These are phyloP conservation scores for Pyrocoelia pectoralis DNA, from an alignment of 2,888 invertebrate genomes.

Conservation along the genomic window DNA sequence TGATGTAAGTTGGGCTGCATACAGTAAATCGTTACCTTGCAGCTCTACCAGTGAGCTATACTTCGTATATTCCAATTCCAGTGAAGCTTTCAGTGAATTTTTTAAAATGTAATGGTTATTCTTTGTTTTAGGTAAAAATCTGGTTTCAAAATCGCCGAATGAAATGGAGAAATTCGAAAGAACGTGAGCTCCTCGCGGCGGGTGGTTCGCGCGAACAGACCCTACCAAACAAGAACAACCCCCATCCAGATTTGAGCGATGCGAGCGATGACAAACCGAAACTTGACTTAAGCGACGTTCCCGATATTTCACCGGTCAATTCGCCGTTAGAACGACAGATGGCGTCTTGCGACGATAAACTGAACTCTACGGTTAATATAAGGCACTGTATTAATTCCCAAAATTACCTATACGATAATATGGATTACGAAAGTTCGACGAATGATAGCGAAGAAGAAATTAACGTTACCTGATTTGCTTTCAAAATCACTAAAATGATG, in stretches of 20 bases:
- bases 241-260: constrained; percentile 93
- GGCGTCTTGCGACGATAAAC: constrained; percentile 31
- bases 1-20: too few relatives aligned
- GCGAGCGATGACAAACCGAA: constrained; percentile 83
- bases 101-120: too few relatives aligned
- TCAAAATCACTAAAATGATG: not conserved
- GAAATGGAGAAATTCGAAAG: constrained; percentile 99
- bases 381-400: constrained; percentile 40
- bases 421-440: constrained; percentile 62
- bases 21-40: too few relatives aligned
- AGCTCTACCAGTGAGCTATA: too few relatives aligned
- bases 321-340: constrained; percentile 53
- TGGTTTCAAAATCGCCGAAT: constrained; percentile 98
- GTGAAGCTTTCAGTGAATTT: too few relatives aligned
- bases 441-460: constrained; percentile 82
- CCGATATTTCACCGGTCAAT: constrained; percentile 65
- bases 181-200: constrained; percentile 89
- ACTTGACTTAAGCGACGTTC: constrained; percentile 65
- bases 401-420: constrained; percentile 58
- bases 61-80: too few relatives aligned
- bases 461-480: constrained; percentile 80
- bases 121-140: constrained; percentile 77
- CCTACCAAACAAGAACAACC: constrained; percentile 95
- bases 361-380: constrained; percentile 28
- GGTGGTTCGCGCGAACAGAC: constrained; percentile 96